Evolutionary conservation across 2,797 vertebrate species (phyloP).

Genomic region (Allobates femoralis): DNA sequence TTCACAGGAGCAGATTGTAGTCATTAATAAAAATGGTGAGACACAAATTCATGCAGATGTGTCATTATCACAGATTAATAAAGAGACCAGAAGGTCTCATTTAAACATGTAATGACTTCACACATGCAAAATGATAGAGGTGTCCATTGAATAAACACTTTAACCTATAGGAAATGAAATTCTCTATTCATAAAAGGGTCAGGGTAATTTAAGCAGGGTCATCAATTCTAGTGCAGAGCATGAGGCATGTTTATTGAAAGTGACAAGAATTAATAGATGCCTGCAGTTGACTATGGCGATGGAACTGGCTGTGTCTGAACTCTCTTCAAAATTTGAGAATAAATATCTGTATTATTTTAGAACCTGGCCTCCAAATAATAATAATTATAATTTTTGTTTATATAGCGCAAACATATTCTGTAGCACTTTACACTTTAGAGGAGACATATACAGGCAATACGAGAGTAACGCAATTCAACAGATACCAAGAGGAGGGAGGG

Average conservation of each 20-base stretch:
- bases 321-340: background rate
- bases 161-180: constrained; percentile 43
- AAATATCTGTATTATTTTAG: background rate
- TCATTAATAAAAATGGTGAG: constrained; percentile 31
- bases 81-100: constrained; percentile 45
- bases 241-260: constrained; percentile 46
- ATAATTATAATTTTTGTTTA: too few species aligned
- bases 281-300: constrained; percentile 10
- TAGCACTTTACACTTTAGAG: too few species aligned
- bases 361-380: background rate
- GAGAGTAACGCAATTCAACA: too few species aligned
- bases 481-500: too few species aligned
- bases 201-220: constrained; percentile 48
- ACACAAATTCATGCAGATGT: constrained; percentile 55
- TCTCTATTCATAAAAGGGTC: constrained; percentile 52
- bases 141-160: constrained; percentile 38
- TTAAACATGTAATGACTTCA: constrained; percentile 39
- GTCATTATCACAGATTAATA: constrained; percentile 58
- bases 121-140: constrained; percentile 52
- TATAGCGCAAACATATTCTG: too few species aligned
- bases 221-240: constrained; percentile 25
- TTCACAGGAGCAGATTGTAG: constrained; percentile 5
- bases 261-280: constrained; percentile 28
- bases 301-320: background rate
- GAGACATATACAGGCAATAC: too few species aligned